These are phyloP conservation scores for Scytalopus superciliaris DNA, from an alignment of 2,113 vertebrate species.

Conservation along the genomic window DNA sequence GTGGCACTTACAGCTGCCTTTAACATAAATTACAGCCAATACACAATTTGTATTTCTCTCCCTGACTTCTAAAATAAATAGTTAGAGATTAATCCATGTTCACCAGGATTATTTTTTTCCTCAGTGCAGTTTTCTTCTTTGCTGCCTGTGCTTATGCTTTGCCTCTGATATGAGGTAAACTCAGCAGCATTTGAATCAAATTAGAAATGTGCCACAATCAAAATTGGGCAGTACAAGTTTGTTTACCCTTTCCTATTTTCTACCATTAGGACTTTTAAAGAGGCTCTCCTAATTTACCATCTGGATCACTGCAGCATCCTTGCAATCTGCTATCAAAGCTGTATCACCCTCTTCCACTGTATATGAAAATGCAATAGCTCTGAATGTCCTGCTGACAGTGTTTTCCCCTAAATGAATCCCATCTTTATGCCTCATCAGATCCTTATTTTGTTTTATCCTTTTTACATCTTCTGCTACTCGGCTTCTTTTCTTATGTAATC, in stretches of 20 bases:
- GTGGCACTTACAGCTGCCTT: not conserved
- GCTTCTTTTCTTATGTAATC: not conserved
- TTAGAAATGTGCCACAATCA: not conserved
- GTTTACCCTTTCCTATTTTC: not conserved
- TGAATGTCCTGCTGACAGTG: not conserved
- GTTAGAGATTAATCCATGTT: not conserved
- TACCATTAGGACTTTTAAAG: not conserved
- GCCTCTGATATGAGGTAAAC: not conserved
- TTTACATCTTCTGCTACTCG: not conserved
- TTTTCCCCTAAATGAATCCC: not conserved
- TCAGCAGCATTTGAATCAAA: not conserved
- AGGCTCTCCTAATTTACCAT: not conserved
- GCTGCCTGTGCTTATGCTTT: not conserved
- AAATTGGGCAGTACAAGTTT: not conserved
- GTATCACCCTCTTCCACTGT: not conserved
- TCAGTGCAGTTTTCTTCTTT: not conserved
- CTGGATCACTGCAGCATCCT: not conserved
- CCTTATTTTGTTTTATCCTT: not conserved
- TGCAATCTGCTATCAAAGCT: not conserved
- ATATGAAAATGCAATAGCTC: not conserved
- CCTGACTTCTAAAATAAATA: not conserved
- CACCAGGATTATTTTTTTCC: not conserved
- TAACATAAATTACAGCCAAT: constrained; percentile 23
- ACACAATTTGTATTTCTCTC: constrained; percentile 16
- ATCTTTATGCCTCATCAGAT: not conserved